Conservation (phyloP, 2,888 invertebrate species). For the Eupithecia abbreviata region DNA sequence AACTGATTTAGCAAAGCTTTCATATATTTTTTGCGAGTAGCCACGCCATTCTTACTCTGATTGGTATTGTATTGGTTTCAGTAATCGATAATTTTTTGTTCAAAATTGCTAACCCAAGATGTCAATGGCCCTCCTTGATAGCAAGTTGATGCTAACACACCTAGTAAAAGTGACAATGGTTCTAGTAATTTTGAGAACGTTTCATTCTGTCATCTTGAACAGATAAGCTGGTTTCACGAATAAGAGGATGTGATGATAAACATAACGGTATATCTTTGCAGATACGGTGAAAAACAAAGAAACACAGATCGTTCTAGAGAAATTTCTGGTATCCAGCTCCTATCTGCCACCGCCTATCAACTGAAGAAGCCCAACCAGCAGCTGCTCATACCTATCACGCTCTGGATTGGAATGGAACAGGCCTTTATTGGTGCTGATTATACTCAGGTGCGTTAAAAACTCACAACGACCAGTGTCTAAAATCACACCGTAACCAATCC, state of each 20-base stretch:
- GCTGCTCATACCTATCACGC: constrained; percentile 95
- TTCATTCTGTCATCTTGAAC: neutral
- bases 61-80: constrained; percentile 19
- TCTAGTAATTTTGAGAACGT: neutral
- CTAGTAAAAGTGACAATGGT: neutral
- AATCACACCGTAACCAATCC: constrained; percentile 4
- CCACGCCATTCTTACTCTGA: constrained; percentile 10
- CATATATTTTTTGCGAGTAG: constrained; percentile 14
- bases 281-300: constrained; percentile 94
- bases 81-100: constrained; percentile 16
- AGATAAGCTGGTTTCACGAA: neutral
- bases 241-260: neutral
- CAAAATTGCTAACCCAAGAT: neutral
- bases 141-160: neutral
- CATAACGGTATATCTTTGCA: constrained; percentile 52
- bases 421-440: constrained; percentile 97
- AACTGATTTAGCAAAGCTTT: constrained; percentile 8
- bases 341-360: constrained; percentile 95
- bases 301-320: constrained; percentile 89
- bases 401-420: constrained; percentile 99
- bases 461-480: neutral
- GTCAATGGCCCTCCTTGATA: constrained; percentile 12
- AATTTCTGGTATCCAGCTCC: constrained; percentile 89
- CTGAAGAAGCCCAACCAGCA: constrained; percentile 96
- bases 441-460: constrained; percentile 85